Evolutionary conservation across 2,888 invertebrate species (phyloP), one percentile per base, ranked within the genome.

Genomic region (Drosophila engyochracea): DNA sequence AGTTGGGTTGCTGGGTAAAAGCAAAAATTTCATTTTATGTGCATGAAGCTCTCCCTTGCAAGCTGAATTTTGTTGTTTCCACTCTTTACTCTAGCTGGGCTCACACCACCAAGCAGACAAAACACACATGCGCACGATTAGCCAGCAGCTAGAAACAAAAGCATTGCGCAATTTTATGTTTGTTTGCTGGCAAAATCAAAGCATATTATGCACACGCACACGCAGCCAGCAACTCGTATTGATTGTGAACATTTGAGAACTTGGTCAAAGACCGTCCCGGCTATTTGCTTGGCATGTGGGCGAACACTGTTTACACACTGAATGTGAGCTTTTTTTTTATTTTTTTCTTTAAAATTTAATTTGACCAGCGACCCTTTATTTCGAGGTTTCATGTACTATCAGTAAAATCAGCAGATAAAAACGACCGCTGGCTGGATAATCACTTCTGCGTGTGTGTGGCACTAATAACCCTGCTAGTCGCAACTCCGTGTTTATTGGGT

Each of bases 181-280:
- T 82, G 82, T 76, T 70, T 79, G 74, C 67, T 78, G 53, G 79
- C 79, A 69, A 82, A 88, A 82, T 77, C 80, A 75, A 77, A 82
- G 70, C 69, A 77, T 80, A 82, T 85, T 85, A 90, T 85, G 90
- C 85, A 76, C 85, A 53, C 75, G 59, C 85, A 88, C 76, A 88
- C 76, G 60, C 81, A 69, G 61, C 72, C 5, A 58, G 22, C 14
- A 30, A 53, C 47, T 62, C 57, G 30, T 41, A 71, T 82, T 79
- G 70, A 74, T 79, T 84, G 72, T 49, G 35, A 70, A 61, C 3
- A 53, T 37, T 30, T 35, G 22, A 66, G 51, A 25, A 53, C 30
- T 53, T 68, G 35, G 37, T 3, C 35, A 65, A 41, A 22, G 22
- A 44, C 12, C 16, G 39, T 49, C 25, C 67, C 1, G 31, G 58